These are phyloP conservation scores for Amazona guildingii DNA, from an alignment of 2,113 vertebrate genomes.

Conservation along the genomic window DNA sequence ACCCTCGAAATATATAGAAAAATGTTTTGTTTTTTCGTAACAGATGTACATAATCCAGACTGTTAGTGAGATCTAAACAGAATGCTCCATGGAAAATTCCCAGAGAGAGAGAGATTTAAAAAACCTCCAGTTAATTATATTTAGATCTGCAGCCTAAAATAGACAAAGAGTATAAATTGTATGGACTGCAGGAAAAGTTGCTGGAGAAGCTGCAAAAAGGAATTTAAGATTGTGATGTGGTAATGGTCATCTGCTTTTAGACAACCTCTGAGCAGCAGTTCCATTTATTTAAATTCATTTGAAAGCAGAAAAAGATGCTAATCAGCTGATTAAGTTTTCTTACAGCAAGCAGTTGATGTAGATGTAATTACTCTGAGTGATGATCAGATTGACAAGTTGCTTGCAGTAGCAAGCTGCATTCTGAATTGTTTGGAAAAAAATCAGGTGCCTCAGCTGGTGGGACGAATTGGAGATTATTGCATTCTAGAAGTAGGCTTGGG, in stretches of 20 bases:
- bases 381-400: neutral
- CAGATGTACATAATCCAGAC: constrained; percentile 47
- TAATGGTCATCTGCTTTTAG: constrained; percentile 12
- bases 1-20: neutral
- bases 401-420: neutral
- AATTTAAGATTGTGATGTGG: neutral
- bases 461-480: neutral
- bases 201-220: neutral
- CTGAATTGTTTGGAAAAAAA: neutral
- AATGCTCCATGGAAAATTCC: neutral
- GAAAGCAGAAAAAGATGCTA: constrained; percentile 50
- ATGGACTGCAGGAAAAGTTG: neutral
- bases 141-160: constrained; percentile 30
- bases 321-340: constrained; percentile 29
- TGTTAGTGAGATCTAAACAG: constrained; percentile 25
- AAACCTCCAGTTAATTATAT: constrained; percentile 22
- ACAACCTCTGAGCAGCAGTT: neutral
- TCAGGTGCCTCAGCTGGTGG: neutral
- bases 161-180: neutral
- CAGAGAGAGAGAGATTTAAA: neutral
- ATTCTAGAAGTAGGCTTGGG: neutral
- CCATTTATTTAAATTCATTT: neutral
- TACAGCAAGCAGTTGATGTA: neutral
- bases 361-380: neutral
- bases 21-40: neutral